Conservation (phyloP, 1,140 invertebrate genomes). For the Temnothorax longispinosus region DNA sequence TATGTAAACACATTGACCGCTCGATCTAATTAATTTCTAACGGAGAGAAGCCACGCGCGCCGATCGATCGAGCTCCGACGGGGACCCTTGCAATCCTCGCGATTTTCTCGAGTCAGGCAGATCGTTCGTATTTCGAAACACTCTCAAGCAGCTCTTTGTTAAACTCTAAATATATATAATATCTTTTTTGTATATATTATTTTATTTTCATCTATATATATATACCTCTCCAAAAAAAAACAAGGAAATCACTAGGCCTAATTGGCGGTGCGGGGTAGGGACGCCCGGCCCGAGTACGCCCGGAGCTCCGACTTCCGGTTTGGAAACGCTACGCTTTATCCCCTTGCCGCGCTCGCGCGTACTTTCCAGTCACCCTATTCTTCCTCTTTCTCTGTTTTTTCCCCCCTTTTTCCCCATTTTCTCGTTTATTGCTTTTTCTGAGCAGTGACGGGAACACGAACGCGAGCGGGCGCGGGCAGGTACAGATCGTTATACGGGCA, state of each 20-base stretch:
- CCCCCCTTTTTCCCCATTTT: neutral
- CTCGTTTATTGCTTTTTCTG: neutral
- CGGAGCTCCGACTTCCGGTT: slow-evolving; percentile 58
- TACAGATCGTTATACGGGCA: slow-evolving; percentile 58
- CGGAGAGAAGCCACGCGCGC: slow-evolving; percentile 10
- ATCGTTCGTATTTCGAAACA: slow-evolving; percentile 70
- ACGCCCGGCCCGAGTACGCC: neutral
- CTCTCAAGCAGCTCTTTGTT: slow-evolving; percentile 76
- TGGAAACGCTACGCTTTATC: slow-evolving; percentile 42
- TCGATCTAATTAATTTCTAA: slow-evolving; percentile 53
- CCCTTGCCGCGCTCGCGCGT: slow-evolving; percentile 44
- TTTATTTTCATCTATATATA: slow-evolving; percentile 58
- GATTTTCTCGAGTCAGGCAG: slow-evolving; percentile 31
- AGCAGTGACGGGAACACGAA: neutral
- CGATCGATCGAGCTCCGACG: slow-evolving; percentile 1
- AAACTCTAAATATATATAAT: slow-evolving; percentile 79
- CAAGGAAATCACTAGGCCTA: slow-evolving; percentile 85
- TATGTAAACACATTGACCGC: slow-evolving; percentile 37
- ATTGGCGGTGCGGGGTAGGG: slow-evolving; percentile 80
- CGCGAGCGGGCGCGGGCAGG: slow-evolving; percentile 54
- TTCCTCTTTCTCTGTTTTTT: neutral
- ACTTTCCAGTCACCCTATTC: slow-evolving; percentile 3
- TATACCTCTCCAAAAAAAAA: slow-evolving; percentile 80
- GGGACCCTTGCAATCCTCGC: neutral
- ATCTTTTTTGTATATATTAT: slow-evolving; percentile 60